phyloP scores from a whole-genome alignment of 2,888 invertebrate genomes.

The Melanchra persicariae region DNA sequence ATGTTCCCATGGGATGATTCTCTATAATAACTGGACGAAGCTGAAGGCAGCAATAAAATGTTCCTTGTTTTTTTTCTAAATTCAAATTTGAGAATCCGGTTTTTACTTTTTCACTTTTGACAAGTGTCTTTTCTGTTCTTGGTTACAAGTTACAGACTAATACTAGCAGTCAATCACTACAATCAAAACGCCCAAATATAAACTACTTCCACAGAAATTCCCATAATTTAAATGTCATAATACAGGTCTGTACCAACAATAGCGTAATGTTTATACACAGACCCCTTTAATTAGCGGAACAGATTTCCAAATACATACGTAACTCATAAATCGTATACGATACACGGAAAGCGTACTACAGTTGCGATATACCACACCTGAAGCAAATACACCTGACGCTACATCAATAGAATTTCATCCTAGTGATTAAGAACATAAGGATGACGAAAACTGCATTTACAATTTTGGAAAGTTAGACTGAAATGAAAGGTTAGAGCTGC shows the following conservation, averaged over 20 bases:
- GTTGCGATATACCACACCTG: constrained; percentile 36
- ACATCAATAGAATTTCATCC: constrained; percentile 18
- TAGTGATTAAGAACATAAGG: neutral
- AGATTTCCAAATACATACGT: constrained; percentile 63
- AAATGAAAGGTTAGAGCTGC: constrained; percentile 10
- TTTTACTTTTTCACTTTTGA: too few species aligned
- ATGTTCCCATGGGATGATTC: too few species aligned
- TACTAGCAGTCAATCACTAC: constrained; percentile 3
- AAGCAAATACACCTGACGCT: neutral
- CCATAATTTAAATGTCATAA: constrained; percentile 36
- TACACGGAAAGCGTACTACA: constrained; percentile 56
- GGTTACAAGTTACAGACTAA: neutral
- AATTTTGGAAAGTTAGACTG: constrained; percentile 15
- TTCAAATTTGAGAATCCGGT: too few species aligned
- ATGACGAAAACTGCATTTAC: neutral
- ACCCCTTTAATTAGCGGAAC: constrained; percentile 62
- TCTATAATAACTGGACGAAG: too few species aligned
- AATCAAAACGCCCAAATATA: neutral
- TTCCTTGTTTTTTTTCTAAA: too few species aligned
- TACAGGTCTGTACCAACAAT: constrained; percentile 27
- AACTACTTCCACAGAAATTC: constrained; percentile 18
- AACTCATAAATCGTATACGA: constrained; percentile 61
- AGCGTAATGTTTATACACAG: constrained; percentile 44
- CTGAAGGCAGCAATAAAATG: too few species aligned
- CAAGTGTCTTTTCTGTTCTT: neutral